Evolutionary conservation across 2,888 invertebrate species (phyloP).

Genomic region (Cantharis nigra): DNA sequence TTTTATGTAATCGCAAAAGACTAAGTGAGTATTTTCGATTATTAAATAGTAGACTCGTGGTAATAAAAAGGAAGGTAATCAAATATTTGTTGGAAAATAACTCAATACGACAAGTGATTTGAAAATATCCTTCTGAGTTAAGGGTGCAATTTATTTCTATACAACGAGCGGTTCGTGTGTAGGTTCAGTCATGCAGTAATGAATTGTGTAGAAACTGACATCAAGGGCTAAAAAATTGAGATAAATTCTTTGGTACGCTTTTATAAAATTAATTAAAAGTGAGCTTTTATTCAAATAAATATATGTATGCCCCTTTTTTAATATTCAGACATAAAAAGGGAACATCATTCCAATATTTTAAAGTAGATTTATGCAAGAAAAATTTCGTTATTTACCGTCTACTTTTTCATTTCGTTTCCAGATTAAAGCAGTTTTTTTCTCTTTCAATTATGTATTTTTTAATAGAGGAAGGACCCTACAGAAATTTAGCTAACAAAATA

Average conservation of each 20-base stretch:
- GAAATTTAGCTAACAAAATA: no score
- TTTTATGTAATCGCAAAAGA: background rate
- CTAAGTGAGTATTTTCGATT: background rate
- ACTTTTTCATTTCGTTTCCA: background rate
- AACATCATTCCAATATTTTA: background rate
- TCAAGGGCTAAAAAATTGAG: background rate
- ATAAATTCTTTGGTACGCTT: background rate
- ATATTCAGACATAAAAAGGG: background rate
- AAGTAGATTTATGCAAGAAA: background rate
- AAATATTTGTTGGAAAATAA: background rate
- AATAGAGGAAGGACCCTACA: background rate
- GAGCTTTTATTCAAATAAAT: background rate
- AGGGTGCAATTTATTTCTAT: conserved; percentile 2
- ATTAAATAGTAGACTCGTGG: background rate
- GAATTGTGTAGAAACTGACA: background rate
- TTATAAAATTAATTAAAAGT: background rate
- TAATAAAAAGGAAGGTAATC: background rate
- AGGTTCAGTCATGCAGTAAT: background rate
- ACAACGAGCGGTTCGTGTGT: background rate
- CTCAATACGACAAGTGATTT: background rate
- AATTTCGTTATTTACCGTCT: background rate
- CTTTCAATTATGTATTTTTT: background rate
- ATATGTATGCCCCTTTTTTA: background rate
- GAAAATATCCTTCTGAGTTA: background rate
- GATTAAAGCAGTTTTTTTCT: background rate